phyloP scores from a whole-genome alignment of 2,888 invertebrate species.

The Thymelicus acteon region DNA sequence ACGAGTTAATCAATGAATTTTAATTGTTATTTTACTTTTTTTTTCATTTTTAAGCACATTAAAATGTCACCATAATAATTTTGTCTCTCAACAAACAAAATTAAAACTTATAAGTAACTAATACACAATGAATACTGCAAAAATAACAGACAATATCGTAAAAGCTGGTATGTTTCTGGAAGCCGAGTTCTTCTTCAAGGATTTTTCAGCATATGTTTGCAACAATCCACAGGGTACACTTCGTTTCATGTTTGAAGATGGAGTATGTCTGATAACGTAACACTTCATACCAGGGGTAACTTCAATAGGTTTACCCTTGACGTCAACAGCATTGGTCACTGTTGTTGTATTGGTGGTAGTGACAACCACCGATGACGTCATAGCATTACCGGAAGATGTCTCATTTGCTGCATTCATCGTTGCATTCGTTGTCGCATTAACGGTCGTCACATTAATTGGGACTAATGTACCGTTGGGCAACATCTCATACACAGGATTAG shows the following conservation, averaged over 20 bases:
- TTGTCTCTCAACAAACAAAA: background rate
- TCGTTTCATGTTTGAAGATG: constrained; percentile 61
- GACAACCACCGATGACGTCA: constrained; percentile 59
- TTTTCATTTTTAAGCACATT: background rate
- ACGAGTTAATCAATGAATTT: too few relatives aligned
- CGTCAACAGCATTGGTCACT: constrained; percentile 70
- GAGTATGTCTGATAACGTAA: constrained; percentile 62
- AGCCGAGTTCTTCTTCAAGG: constrained; percentile 65
- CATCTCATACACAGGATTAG: constrained; percentile 57
- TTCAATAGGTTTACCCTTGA: constrained; percentile 68
- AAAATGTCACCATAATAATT: background rate
- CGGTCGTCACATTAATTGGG: constrained; percentile 54
- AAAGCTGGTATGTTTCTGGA: constrained; percentile 58
- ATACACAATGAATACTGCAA: constrained; percentile 43
- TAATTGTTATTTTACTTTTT: too few relatives aligned
- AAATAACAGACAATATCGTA: constrained; percentile 55
- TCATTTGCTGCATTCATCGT: constrained; percentile 45
- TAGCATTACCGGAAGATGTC: constrained; percentile 46
- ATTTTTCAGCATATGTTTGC: constrained; percentile 70
- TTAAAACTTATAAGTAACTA: constrained; percentile 33
- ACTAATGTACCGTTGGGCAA: constrained; percentile 70
- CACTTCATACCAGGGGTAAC: constrained; percentile 76
- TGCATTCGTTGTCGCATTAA: constrained; percentile 51
- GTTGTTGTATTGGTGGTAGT: constrained; percentile 69
- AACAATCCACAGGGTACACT: constrained; percentile 68